Evolutionary conservation across 2,888 invertebrate species (phyloP).

Genomic region (Ochropacha duplaris): DNA sequence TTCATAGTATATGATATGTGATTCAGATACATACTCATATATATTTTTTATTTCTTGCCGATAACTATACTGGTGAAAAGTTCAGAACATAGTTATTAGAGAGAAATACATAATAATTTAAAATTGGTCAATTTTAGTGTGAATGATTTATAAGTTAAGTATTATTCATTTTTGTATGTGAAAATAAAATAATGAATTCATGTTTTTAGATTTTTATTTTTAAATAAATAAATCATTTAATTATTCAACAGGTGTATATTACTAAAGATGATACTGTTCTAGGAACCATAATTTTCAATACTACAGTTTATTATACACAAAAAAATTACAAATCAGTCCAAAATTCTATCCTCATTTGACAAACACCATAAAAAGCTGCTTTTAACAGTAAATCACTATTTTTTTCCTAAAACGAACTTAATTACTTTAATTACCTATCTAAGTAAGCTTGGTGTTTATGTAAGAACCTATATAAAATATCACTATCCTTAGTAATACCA

Average conservation of each 20-base stretch:
- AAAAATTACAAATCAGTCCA: constrained; percentile 27
- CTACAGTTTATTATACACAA: constrained; percentile 1
- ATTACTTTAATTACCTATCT: not conserved
- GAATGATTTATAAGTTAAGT: constrained; percentile 1
- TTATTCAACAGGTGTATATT: not conserved
- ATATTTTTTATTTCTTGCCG: not conserved
- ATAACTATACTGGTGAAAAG: not conserved
- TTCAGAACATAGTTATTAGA: not conserved
- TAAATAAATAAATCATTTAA: not conserved
- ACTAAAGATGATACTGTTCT: not conserved
- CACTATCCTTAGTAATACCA: not conserved
- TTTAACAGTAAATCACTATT: not conserved
- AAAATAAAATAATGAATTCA: constrained; percentile 11
- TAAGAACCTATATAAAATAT: not conserved
- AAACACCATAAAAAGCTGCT: not conserved
- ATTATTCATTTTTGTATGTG: constrained; percentile 9
- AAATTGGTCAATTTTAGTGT: not conserved
- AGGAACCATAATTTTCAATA: not conserved
- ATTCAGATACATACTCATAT: not conserved
- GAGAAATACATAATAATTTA: not conserved
- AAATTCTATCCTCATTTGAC: constrained; percentile 19
- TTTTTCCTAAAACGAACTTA: not conserved
- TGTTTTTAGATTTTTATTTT: not conserved
- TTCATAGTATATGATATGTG: not conserved
- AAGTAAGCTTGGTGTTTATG: not conserved